Percentiles rank a stretch among this genome's conserved stretches.
Conservation (phyloP, 2,113 vertebrate genomes). For the Sinocyclocheilus grahami region DNA sequence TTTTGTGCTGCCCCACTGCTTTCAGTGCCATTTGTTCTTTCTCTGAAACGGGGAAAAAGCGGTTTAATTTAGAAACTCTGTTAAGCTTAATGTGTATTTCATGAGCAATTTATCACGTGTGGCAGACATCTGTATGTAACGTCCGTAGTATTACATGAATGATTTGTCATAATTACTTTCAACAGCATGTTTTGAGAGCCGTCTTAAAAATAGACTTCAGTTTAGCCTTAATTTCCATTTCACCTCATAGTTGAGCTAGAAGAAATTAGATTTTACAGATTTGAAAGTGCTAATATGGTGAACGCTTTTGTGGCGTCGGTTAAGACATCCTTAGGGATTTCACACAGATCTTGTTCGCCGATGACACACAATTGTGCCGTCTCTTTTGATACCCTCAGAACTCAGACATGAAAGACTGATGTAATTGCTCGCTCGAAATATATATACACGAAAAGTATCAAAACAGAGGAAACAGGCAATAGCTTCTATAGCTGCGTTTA, state of each 20-base stretch:
- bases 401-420: constrained; percentile 30
- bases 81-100: neutral
- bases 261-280: constrained; percentile 1
- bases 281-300: neutral
- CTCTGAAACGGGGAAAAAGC: neutral
- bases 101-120: constrained; percentile 3
- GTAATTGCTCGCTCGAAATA: constrained; percentile 57
- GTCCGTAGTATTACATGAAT: neutral
- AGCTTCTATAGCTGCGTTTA: constrained; percentile 5
- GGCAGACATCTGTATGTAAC: constrained; percentile 12
- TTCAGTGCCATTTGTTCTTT: neutral
- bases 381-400: constrained; percentile 27
- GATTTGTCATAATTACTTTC: constrained; percentile 22
- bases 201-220: neutral
- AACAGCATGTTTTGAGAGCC: neutral
- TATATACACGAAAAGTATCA: constrained; percentile 40
- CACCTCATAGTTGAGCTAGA: neutral
- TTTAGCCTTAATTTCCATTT: neutral
- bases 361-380: neutral
- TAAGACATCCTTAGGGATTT: constrained; percentile 8
- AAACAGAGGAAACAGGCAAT: constrained; percentile 26
- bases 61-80: neutral
- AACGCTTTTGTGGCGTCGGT: neutral
- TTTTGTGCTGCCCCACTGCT: neutral
- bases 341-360: neutral